Evolutionary conservation across 2,888 invertebrate species (phyloP).

Genomic region (Perizoma affinitatum): DNA sequence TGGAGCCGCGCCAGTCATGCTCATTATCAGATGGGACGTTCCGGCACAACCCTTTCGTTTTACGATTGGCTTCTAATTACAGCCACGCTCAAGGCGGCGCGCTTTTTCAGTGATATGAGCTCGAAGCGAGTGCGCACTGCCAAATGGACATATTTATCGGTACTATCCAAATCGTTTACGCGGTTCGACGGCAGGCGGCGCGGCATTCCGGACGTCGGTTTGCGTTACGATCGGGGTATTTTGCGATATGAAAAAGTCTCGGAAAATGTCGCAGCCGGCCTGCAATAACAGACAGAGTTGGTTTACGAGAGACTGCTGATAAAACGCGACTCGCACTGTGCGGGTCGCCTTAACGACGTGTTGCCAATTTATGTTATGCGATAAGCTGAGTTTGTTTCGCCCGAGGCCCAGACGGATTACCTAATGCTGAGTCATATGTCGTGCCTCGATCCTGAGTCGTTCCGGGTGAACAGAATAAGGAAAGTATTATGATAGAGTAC

Average conservation of each 20-base stretch:
- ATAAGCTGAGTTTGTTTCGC: conserved; percentile 82
- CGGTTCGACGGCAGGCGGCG: conserved; percentile 57
- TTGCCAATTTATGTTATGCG: conserved; percentile 82
- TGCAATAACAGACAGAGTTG: conserved; percentile 77
- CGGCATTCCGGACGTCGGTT: conserved; percentile 55
- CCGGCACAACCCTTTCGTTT: conserved; percentile 80
- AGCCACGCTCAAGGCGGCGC: conserved; percentile 76
- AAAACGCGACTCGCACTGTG: conserved; percentile 69
- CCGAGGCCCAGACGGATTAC: conserved; percentile 68
- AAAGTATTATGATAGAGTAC: conserved; percentile 38
- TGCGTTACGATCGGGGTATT: conserved; percentile 57
- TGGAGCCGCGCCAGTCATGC: conserved; percentile 80
- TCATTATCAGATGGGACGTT: conserved; percentile 83
- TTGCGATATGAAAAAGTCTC: conserved; percentile 76
- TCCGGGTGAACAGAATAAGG: conserved; percentile 44
- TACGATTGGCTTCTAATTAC: conserved; percentile 84
- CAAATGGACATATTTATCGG: conserved; percentile 79
- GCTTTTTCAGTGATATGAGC: conserved; percentile 73
- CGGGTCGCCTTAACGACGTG: conserved; percentile 81
- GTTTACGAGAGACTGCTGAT: conserved; percentile 80
- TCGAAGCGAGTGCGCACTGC: conserved; percentile 61
- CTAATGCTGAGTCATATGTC: conserved; percentile 62
- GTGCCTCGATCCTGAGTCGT: conserved; percentile 46
- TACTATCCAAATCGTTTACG: conserved; percentile 70
- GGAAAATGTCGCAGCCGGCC: conserved; percentile 67